Evolutionary conservation across 2,113 vertebrate species (phyloP), one percentile per base, ranked within the genome.

Genomic region (Indicator indicator): DNA sequence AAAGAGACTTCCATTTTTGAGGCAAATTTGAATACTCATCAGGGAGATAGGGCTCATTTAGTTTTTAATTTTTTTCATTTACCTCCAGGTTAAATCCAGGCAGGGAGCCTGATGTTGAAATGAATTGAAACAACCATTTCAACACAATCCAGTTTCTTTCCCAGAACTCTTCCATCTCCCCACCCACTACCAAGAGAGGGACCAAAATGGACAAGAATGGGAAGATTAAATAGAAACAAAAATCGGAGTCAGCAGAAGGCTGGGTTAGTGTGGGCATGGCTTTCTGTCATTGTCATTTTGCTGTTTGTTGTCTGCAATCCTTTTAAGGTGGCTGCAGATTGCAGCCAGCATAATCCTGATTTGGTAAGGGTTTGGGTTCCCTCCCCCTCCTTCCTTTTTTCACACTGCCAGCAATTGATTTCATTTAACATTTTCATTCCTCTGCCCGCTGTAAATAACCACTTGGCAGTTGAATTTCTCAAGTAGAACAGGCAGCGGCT

Each of bases 361-460:
- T 97, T 96, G 83, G 64, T 95, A 83, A 90, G 88, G 83, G 91
- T 88, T 91, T 77, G 64, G 65, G 42, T 1, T 4, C 71, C 71
- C 36, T 60, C 4, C 33, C 71, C n/a, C 11, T 9, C 20, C 30
- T n/a, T 73, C 48, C 80, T 91, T 95, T 89, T 96, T 91, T 63
- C 63, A 58, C 79, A 58, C 89, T 96, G 93, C 90, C 94, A 92
- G 94, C 91, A 96, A 96, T 90, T 96, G 95, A 96, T 97, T 96
- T 96, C 90, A 96, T 95, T 96, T 95, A 97, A 97, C 97, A 93
- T 96, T 96, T 97, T 96, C 94, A 93, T 96, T 97, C 90, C 94
- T 97, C 88, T 96, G 86, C 94, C 93, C 48, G 75, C 92, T 95
- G 91, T 93, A 97, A 96, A 97, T 96, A 96, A 97, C 89, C 86